These are phyloP conservation scores for Cantharis nigra DNA, from an alignment of 2,888 invertebrate species.

Conservation along the genomic window DNA sequence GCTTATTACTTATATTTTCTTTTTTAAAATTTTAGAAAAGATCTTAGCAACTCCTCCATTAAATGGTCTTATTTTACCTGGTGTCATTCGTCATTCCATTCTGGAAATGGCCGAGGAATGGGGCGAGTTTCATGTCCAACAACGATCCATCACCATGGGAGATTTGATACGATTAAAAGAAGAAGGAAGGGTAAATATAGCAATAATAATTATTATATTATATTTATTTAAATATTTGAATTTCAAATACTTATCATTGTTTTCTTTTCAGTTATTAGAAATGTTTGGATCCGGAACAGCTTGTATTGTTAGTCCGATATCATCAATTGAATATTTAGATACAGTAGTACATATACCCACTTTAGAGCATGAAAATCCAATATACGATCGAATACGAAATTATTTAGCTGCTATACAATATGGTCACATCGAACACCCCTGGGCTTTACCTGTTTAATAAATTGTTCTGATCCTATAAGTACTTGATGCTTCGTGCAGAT, in stretches of 20 bases:
- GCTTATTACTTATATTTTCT: neutral
- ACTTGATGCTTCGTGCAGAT: neutral
- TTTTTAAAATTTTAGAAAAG: constrained; percentile 65
- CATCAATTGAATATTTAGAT: constrained; percentile 79
- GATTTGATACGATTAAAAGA: constrained; percentile 74
- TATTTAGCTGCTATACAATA: constrained; percentile 88
- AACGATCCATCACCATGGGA: constrained; percentile 83
- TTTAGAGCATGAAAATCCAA: constrained; percentile 70
- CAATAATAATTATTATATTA: too few relatives aligned
- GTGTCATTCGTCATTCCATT: constrained; percentile 89
- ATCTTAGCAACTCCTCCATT: constrained; percentile 93
- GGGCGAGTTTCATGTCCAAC: constrained; percentile 84
- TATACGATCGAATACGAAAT: constrained; percentile 75
- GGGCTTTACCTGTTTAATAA: constrained; percentile 68
- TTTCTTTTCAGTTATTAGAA: constrained; percentile 76
- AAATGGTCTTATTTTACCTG: constrained; percentile 92
- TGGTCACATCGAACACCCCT: constrained; percentile 81
- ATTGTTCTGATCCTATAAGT: neutral
- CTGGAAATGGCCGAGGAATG: constrained; percentile 79
- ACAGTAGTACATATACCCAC: constrained; percentile 73
- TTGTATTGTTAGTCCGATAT: constrained; percentile 90
- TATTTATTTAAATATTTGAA: neutral
- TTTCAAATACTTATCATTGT: neutral
- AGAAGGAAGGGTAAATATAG: constrained; percentile 73
- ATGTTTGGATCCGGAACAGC: constrained; percentile 99